Evolutionary conservation across 2,797 vertebrate species (phyloP), one percentile per base, ranked within the genome.

Genomic region (Glyptemys insculpta): DNA sequence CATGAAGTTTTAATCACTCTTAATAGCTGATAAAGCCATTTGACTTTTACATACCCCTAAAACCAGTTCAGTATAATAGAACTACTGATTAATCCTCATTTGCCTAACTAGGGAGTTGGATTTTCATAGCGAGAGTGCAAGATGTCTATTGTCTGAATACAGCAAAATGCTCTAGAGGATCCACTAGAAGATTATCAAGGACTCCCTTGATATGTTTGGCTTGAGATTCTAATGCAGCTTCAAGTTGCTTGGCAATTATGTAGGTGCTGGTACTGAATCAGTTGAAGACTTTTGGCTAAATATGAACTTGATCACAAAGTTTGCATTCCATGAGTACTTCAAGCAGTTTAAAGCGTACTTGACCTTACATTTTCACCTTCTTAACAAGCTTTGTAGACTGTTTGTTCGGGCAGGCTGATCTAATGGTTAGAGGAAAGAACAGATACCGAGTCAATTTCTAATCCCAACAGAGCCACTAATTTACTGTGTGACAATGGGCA

Each of bases 351-450:
- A 94, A 91, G 83, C 47, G 5, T 92, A 83, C 76, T 95, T 62
- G 15, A 87, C 54, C 47, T 90, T 83, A 85, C 81, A 83, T 92
- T 95, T 95, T 87, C 91, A 91, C 81, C 79, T 95, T 83, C 52
- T 93, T 86, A 91, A 81, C 56, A 93, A 92, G 56, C 79, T 88
- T 89, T 79, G 76, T 52, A 96, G 85, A 59, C 81, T 94, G 81
- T 86, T 93, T 95, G 25, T 88, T 89, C 44, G 72, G 91, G 74
- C 86, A 89, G 54, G 7, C 82, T 6, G 5, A 79, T 49, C 11
- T 91, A 85, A 86, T 68, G 34, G 9, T 83, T 89, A 25, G 80
- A 10, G 41, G 57, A 47, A 86, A 91, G 91, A 89, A n/a, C 1
- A 90, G 93, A 88, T 37, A 82, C 84, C 0, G 4, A 92, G 4